Percentiles rank a stretch among this genome's conserved stretches.
These are phyloP conservation scores for Heterocephalus glaber DNA, from an alignment of 2,113 vertebrate genomes.

Conservation along the genomic window DNA sequence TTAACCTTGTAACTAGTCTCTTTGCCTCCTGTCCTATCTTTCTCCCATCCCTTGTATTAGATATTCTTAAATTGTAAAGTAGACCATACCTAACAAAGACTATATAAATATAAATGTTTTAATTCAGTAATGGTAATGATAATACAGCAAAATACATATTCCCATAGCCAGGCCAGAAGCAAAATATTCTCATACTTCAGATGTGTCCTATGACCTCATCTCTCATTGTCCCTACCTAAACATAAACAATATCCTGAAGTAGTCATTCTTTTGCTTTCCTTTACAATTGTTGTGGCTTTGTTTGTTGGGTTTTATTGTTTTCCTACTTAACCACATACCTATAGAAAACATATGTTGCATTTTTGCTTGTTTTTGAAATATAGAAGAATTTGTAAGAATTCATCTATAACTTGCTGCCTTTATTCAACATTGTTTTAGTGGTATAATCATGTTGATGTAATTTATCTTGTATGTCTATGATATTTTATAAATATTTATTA, in stretches of 20 bases:
- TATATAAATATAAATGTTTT: neutral
- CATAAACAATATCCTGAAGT: neutral
- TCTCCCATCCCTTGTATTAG: neutral
- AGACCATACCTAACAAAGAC: neutral
- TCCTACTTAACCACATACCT: neutral
- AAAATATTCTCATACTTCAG: neutral
- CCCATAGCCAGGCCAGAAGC: neutral
- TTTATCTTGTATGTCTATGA: neutral
- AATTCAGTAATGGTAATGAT: neutral
- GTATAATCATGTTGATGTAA: neutral
- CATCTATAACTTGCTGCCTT: neutral
- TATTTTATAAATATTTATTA: neutral
- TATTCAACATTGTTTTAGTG: neutral
- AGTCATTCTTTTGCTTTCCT: neutral
- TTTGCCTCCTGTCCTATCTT: neutral
- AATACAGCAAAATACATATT: neutral
- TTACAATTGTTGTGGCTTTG: neutral
- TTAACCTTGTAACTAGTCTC: neutral
- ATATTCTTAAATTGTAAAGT: neutral
- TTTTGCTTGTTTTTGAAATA: constrained; percentile 36
- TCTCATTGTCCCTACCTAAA: neutral
- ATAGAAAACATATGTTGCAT: neutral
- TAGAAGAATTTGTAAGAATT: constrained; percentile 12
- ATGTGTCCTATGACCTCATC: neutral
- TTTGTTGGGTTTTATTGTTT: neutral